Base-by-base conservation (phyloP, 1,140 invertebrate species). In the Trialeurodes vaporariorum region DNA sequence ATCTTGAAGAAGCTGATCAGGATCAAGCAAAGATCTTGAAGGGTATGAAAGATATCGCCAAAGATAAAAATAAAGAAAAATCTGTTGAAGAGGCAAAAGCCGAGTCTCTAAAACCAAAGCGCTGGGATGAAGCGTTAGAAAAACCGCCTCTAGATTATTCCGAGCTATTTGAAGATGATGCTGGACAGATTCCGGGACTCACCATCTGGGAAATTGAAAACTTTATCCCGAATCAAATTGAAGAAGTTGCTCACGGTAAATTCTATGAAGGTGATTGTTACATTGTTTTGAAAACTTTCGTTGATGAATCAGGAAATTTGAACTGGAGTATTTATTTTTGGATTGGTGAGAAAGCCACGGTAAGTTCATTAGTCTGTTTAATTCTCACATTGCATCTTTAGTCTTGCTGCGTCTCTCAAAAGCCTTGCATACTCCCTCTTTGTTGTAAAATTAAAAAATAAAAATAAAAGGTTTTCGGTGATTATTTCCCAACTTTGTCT, bases 231-330 rank as follows among this genome's bases (percentile, higher is more conserved):
- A 97, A 96, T 77, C 88, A 89, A 74, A 77, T 75, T 22, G 74
- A 75, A 58, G 72, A 73, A 68, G 72, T 89, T 13, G 86, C 92
- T 0, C 89, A 97, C 80, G 97, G 98, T 9, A 98, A 98, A 79
- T 99, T 99, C 79, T 99, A 98, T 76, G 95, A 98, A 81, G 97
- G 93, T 21, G 98, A 99, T 79, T 99, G 96, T 79, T 99, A 99
- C 76, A 98, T 99, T 72, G 84, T 99, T 66, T 79, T 99, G 61
- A 94, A 97, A 78, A 99, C 97, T 0, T 85, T 80, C 49, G 79
- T 90, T 49, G 95, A 98, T 77, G 88, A 95, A 40, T 86, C 88
- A 72, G 91, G 91, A 61, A 89, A 88, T 65, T 79, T 98, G 0
- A 84, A 85, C 65, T 98, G 96, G 93, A 71, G 67, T 49, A 99